Base-by-base conservation (phyloP, 2,113 vertebrate genomes). In the Leuciscus idus region DNA sequence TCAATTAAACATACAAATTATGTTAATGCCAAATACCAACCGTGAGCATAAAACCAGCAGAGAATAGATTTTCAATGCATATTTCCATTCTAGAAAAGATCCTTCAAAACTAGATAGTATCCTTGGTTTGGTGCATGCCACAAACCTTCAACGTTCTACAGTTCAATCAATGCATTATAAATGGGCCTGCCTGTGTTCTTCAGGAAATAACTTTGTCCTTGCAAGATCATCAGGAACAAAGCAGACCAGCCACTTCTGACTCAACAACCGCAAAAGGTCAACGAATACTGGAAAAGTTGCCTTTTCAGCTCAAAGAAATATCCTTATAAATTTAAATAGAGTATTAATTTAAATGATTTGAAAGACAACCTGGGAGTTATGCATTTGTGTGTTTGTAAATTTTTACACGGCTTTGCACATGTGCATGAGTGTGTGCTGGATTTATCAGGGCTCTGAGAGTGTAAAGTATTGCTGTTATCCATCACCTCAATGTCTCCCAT, bases 401-500 rank as follows among this genome's bases (percentile, higher is more conserved):
- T 23, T 57, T 19, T 33, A 43, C 4, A 12, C 73, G 48, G 21
- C 26, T 85, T 4, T 52, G 11, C 52, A 50, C 46, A 43, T 13
- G 81, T 77, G 77, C 7, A 3, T 82, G 46, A 84, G 62, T 77
- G 46, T 28, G 50, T 39, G 82, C 9, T 57, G 7, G 23, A 46
- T 46, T 64, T 19, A 46, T 33, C 72, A 89, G 62, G 62, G 59
- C 50, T 81, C 8, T 28, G 39, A 64, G 59, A 81, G 36, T 81
- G 2, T 26, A 11, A 80, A 46, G 43, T 28, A 50, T 82, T 33
- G 26, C 80, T 68, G 80, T 23, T 23, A 68, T 70, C 62, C 39
- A 68, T 82, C 62, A 48, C 80, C 17, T 33, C 46, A 82, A 12
- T 82, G 80, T 68, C 15, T 81, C n/a, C 61, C 15, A 81, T 81